Evolutionary conservation across 2,888 invertebrate species (phyloP).

Genomic region (Tenthredo scrophulariae): DNA sequence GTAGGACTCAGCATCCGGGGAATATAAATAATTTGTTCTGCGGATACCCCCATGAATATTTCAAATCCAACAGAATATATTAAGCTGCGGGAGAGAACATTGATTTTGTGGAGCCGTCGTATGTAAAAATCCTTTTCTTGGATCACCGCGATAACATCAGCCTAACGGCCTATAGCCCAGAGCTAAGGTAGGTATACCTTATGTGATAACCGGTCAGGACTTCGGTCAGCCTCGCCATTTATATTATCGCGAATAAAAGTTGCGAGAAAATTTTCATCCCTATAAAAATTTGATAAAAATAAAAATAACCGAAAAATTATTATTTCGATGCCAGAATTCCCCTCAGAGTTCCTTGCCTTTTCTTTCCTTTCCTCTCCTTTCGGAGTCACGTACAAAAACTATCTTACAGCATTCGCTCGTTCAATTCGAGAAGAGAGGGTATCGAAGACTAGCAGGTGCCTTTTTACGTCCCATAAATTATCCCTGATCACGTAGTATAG

Average conservation of each 20-base stretch:
- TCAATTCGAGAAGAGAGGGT: background rate
- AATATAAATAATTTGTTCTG: constrained; percentile 44
- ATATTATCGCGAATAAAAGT: background rate
- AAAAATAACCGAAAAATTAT: background rate
- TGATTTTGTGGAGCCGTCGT: constrained; percentile 44
- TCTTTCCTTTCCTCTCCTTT: background rate
- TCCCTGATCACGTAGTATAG: background rate
- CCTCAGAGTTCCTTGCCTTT: background rate
- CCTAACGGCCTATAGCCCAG: constrained; percentile 7
- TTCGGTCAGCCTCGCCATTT: background rate
- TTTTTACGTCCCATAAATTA: constrained; percentile 24
- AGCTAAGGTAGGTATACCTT: background rate
- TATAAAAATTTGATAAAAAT: background rate
- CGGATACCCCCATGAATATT: constrained; percentile 48
- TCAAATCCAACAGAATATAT: constrained; percentile 40
- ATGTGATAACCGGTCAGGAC: background rate
- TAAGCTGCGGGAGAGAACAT: constrained; percentile 44
- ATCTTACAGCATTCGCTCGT: background rate
- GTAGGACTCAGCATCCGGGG: constrained; percentile 39
- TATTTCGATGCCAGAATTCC: constrained; percentile 4
- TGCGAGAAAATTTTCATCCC: background rate
- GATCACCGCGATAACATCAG: constrained; percentile 43
- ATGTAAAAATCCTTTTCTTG: constrained; percentile 42
- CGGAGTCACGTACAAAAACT: background rate
- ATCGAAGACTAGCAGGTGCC: constrained; percentile 20